Base-by-base conservation (phyloP, 2,888 invertebrate genomes). In the Yponomeuta malinellus region DNA sequence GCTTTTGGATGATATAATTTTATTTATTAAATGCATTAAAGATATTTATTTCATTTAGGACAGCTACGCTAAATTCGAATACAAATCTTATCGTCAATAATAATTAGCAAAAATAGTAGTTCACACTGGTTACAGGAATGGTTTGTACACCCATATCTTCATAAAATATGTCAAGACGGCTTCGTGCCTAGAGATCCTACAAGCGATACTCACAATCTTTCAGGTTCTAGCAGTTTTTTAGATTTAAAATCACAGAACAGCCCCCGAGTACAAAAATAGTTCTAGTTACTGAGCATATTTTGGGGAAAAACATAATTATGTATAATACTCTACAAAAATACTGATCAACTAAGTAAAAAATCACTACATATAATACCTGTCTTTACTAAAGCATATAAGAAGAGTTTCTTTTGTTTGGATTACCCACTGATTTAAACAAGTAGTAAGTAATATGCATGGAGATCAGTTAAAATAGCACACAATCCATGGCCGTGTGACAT, bases 161-260 rank as follows among this genome's bases (percentile, higher is more conserved):
- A 73, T 73, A 74, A 6, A 37, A 43, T n/a, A 33, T 66, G 33
- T 43, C 15, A n/a, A 67, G 10, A 2, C 12, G 37, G 43, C 37
- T 37, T 37, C 5, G 12, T n/a, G 67, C 37, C 67, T 67, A 37
- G 67, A 67, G 67, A 67, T 29, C n/a, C 67, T 67, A 67, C 67
- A 67, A 67, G n/a, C 43, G 6, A 12, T 2, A 65, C 31, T 66
- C 4, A 31, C 33, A n/a, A 64, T 10, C 23, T 64, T 64, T 29
- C 33, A 65, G 9, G 33, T 65, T 29, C 71, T 73, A 72, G 73
- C 74, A 73, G 75, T 79, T 75, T 74, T 77, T 83, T 48, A 83
- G 76, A 74, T 76, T 77, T 83, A 84, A 79, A 81, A 84, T 83
- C 83, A 84, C 84, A 84, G 82, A 78, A 77, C 77, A 76, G 77